phyloP scores from a whole-genome alignment of 2,797 vertebrate genomes.

The Eurystomus glaucurus region DNA sequence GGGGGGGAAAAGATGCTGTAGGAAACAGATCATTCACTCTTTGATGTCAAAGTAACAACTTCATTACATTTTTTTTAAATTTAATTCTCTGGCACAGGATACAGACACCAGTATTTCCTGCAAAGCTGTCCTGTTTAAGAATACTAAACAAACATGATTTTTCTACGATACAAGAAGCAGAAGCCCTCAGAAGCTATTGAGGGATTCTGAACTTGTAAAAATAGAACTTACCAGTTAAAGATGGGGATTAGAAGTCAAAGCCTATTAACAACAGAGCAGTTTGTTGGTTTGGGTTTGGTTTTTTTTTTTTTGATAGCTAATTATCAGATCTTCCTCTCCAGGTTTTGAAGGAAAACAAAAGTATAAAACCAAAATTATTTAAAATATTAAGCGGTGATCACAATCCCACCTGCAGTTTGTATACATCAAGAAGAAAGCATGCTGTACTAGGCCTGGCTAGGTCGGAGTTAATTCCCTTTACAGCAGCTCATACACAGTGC shows the following conservation, averaged over 20 bases:
- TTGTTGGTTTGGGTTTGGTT: background rate
- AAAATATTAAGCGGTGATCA: background rate
- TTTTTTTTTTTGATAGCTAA: background rate
- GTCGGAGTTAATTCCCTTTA: background rate
- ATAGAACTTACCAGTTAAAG: background rate
- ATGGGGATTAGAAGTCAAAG: background rate
- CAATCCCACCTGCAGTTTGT: background rate
- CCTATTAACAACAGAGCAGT: background rate
- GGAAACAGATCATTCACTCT: background rate
- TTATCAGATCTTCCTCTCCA: background rate
- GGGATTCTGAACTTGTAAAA: background rate
- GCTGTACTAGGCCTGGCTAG: background rate
- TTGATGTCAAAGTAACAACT: background rate
- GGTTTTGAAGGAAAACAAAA: slow-evolving; percentile 11
- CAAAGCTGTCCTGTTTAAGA: background rate
- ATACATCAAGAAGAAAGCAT: background rate
- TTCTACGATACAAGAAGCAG: background rate
- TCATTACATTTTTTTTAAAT: background rate
- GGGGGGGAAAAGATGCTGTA: background rate
- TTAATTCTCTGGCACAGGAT: background rate
- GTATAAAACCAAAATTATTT: background rate
- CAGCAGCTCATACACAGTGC: background rate
- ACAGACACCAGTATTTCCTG: background rate
- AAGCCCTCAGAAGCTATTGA: background rate
- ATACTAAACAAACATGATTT: background rate